These are phyloP conservation scores for Notothenia coriiceps DNA, from an alignment of 2,113 vertebrate species.

Conservation along the genomic window DNA sequence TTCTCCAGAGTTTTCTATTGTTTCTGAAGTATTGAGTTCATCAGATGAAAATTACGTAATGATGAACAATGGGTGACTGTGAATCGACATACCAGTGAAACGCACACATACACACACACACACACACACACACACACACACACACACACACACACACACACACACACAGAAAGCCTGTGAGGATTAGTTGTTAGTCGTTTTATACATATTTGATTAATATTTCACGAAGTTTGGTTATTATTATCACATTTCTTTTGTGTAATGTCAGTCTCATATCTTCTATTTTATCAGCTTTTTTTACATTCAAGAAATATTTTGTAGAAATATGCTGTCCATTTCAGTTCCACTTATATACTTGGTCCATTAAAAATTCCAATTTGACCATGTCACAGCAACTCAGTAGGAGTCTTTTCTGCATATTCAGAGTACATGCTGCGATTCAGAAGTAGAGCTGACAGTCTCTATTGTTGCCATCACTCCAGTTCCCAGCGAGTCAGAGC, in stretches of 20 bases:
- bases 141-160: constrained; percentile 19
- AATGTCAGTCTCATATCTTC: neutral
- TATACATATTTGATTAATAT: constrained; percentile 51
- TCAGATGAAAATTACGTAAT: constrained; percentile 59
- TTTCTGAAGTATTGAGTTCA: constrained; percentile 67
- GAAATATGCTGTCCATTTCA: neutral
- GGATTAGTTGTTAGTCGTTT: constrained; percentile 32
- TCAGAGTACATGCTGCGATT: neutral
- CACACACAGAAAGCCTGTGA: constrained; percentile 24
- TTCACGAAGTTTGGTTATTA: constrained; percentile 47
- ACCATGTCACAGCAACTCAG: neutral
- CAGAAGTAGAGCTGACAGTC: neutral
- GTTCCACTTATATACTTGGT: neutral
- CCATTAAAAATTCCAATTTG: constrained; percentile 1
- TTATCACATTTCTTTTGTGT: constrained; percentile 15
- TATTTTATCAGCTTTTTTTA: constrained; percentile 18
- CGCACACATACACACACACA: constrained; percentile 20
- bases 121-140: constrained; percentile 13
- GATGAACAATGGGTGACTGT: constrained; percentile 49
- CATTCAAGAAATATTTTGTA: constrained; percentile 12
- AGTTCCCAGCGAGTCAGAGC: neutral
- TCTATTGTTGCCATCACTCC: neutral
- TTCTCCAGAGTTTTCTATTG: constrained; percentile 41
- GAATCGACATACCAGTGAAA: constrained; percentile 35
- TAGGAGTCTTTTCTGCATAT: neutral